Percentiles rank a stretch among this genome's conserved stretches.
Evolutionary conservation across 2,113 vertebrate species (phyloP).

Genomic region (Pachyramphus minor): DNA sequence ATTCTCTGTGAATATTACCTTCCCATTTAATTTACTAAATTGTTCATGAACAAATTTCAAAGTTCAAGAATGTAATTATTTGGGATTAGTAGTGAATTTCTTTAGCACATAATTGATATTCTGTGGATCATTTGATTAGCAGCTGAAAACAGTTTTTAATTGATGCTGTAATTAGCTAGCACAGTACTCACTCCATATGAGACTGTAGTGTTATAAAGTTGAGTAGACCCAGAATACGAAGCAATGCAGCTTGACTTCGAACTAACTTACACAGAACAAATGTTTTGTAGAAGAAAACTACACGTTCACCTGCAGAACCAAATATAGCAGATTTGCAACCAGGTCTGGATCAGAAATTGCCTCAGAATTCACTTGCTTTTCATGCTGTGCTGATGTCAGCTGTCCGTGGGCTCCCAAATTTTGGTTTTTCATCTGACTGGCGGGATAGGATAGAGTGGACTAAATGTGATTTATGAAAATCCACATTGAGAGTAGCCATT

Average conservation of each 20-base stretch:
- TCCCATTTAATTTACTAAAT: not conserved
- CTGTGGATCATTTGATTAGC: conserved; percentile 30
- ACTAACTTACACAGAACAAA: not conserved
- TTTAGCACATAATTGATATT: conserved; percentile 14
- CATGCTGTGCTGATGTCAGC: not conserved
- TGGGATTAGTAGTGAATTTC: not conserved
- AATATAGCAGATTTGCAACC: not conserved
- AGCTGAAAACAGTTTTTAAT: conserved; percentile 23
- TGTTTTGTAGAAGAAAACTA: not conserved
- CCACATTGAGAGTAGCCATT: not conserved
- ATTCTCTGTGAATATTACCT: not conserved
- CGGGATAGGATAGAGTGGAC: not conserved
- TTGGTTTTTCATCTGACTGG: not conserved
- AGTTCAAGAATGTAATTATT: conserved; percentile 30
- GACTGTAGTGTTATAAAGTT: not conserved
- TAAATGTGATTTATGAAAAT: not conserved
- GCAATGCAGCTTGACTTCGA: not conserved
- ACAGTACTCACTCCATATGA: not conserved
- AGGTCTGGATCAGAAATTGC: not conserved
- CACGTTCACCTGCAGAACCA: not conserved
- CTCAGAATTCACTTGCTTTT: not conserved
- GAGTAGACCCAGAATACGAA: not conserved
- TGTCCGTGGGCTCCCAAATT: not conserved
- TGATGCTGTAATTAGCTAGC: conserved; percentile 27
- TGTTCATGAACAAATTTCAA: not conserved